Base-by-base conservation (phyloP, 2,888 invertebrate genomes). In the Calliphora vomitoria region DNA sequence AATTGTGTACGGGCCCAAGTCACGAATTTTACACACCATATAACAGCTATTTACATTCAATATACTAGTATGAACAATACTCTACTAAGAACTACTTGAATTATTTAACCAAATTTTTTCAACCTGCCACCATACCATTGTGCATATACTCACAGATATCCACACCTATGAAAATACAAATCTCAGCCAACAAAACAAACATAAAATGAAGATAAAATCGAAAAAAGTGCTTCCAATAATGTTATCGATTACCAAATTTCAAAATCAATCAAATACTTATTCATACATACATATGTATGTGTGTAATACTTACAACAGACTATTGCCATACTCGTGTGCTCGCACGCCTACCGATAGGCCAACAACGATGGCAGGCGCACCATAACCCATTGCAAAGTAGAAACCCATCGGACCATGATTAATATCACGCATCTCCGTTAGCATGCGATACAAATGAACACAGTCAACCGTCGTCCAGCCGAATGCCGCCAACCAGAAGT, bases 331-430 rank as follows among this genome's bases (percentile, higher is more conserved):
- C 92, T 98, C 98, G 91, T 98, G 98, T 53, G 98, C 98, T 80
- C 98, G 95, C 0, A 99, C 98, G 0, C 98, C 98, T 38, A 98
- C 98, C 3, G 98, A 97, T 31, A 99, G 94, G 47, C 98, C 98
- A 0, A 99, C 97, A 68, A 97, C 96, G 15, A 99, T 96, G 0
- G 98, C 98, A 0, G 99, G 99, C 87, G 97, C 95, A 81, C 97
- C 98, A 93, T 98, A 99, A 18, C 98, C 99, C 92, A 98, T 95
- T 18, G 97, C 97, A 90, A 98, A 97, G 93, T 98, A 99, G 93
- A 98, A 98, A 85, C 96, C 95, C 96, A 99, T 97, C 50, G 97
- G 97, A 5, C 98, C 99, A 93, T 98, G 98, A 95, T 99, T 99
- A 69, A 99, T 98, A 94, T 99, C 98, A 4, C 99, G 95, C 95